These are phyloP conservation scores for Gymnothorax javanicus DNA, from an alignment of 2,797 vertebrate genomes.

Conservation along the genomic window DNA sequence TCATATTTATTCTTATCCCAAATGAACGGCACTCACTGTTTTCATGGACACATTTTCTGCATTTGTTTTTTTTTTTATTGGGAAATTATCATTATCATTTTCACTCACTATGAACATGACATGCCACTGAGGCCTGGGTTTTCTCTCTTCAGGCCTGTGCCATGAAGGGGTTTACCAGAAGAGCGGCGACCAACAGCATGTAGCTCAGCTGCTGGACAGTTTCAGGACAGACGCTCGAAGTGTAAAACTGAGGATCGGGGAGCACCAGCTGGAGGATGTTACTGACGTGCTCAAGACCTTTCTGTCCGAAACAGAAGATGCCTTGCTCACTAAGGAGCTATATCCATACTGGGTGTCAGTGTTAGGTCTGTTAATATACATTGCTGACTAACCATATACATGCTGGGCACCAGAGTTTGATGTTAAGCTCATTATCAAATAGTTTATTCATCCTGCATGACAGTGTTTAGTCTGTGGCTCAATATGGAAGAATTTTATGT, in stretches of 20 bases:
- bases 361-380: slow-evolving; percentile 73
- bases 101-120: neutral
- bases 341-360: slow-evolving; percentile 95
- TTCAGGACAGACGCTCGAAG: slow-evolving; percentile 88
- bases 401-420: slow-evolving; percentile 79
- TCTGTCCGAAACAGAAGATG: slow-evolving; percentile 86
- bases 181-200: slow-evolving; percentile 73
- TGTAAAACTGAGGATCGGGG: slow-evolving; percentile 87
- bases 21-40: no score
- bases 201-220: slow-evolving; percentile 78
- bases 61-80: neutral
- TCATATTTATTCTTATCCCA: no score
- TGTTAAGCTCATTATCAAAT: slow-evolving; percentile 83
- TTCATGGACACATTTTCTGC: neutral
- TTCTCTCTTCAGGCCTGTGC: slow-evolving; percentile 79
- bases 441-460: slow-evolving; percentile 96
- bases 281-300: slow-evolving; percentile 87
- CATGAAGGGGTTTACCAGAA: slow-evolving; percentile 86
- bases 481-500: slow-evolving; percentile 62
- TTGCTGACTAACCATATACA: slow-evolving; percentile 60
- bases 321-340: slow-evolving; percentile 89
- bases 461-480: slow-evolving; percentile 78
- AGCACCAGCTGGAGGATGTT: slow-evolving; percentile 87
- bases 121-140: neutral
- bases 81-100: neutral